phyloP scores from a whole-genome alignment of 2,113 vertebrate genomes.

The Tylochromis polylepis region DNA sequence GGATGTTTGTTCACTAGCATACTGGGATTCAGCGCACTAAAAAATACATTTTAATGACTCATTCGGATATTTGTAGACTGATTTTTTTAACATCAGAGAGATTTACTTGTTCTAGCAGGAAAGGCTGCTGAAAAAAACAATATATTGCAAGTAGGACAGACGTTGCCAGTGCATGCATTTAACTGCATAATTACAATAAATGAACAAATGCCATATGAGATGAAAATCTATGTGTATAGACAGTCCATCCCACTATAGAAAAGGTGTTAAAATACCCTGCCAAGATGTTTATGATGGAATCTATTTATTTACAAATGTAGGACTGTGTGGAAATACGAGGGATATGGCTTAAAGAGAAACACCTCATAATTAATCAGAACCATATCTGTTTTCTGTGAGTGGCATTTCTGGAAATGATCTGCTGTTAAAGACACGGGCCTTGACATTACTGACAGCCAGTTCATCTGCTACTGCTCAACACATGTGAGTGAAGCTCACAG shows the following conservation, averaged over 20 bases:
- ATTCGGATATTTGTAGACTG: neutral
- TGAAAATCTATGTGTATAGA: neutral
- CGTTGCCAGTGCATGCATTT: neutral
- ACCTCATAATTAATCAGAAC: neutral
- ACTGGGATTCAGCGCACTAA: neutral
- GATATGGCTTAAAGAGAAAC: neutral
- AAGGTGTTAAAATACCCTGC: neutral
- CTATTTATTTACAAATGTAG: neutral
- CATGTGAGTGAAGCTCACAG: neutral
- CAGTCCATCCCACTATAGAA: neutral
- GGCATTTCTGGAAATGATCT: neutral
- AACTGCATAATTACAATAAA: neutral
- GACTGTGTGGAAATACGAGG: neutral
- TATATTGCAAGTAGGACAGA: neutral
- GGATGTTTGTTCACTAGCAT: neutral
- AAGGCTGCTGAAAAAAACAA: neutral
- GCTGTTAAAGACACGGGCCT: neutral
- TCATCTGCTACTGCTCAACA: neutral
- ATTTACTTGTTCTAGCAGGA: neutral
- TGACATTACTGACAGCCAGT: neutral
- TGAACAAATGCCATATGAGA: neutral
- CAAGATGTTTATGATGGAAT: neutral
- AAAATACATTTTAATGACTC: neutral
- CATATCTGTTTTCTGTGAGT: neutral
- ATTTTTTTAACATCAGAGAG: neutral